Conservation (phyloP, 1,140 invertebrate genomes). For the Drosophila rhopaloa region DNA sequence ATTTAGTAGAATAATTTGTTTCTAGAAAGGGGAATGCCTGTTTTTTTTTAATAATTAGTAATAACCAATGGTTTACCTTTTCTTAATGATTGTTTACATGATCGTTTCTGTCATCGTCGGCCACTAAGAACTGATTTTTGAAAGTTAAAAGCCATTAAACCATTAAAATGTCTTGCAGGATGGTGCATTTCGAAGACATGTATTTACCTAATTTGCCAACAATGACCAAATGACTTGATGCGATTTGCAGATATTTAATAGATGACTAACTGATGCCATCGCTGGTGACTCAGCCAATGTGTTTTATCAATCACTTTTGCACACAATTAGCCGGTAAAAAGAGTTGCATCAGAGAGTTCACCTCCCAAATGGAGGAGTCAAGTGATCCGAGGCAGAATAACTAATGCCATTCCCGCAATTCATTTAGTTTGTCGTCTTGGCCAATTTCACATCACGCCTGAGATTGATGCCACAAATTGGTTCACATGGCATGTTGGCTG, state of each 20-base stretch:
- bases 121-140: too few species aligned
- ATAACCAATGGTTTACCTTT: too few species aligned
- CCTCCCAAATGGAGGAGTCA: slow-evolving; percentile 2
- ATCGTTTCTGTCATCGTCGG: too few species aligned
- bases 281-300: slow-evolving; percentile 17
- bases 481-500: slow-evolving; percentile 73
- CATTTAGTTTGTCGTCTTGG: slow-evolving; percentile 33
- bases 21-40: too few species aligned
- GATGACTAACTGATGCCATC: slow-evolving; percentile 1
- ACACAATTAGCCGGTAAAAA: slow-evolving; percentile 17
- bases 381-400: slow-evolving; percentile 33
- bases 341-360: slow-evolving; percentile 15
- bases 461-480: slow-evolving; percentile 84
- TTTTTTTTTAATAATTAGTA: too few species aligned
- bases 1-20: too few species aligned
- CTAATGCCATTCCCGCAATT: slow-evolving; percentile 41
- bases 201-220: background rate
- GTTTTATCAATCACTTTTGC: slow-evolving; percentile 9
- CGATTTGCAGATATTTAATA: background rate
- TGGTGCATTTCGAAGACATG: background rate
- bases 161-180: background rate
- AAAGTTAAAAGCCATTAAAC: too few species aligned
- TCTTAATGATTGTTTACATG: too few species aligned
- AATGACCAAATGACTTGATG: background rate
- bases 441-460: slow-evolving; percentile 81